Percentiles rank a stretch among this genome's conserved stretches.
Conservation (phyloP, 1,140 invertebrate genomes). For the Chymomyza costata region DNA sequence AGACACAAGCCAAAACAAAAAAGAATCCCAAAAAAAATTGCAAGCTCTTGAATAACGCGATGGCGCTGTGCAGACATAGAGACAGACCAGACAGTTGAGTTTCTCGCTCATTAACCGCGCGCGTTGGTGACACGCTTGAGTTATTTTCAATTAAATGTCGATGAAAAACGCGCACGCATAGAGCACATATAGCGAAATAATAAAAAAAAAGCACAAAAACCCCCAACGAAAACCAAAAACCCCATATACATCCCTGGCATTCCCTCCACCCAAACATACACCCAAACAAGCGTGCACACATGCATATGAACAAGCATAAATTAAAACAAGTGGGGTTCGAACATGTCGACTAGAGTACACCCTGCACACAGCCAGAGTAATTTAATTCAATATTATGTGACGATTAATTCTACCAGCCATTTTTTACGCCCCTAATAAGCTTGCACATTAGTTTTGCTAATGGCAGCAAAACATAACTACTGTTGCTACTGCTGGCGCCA, state of each 20-base stretch:
- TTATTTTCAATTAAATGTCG: slow-evolving; percentile 73
- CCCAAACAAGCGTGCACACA: slow-evolving; percentile 1
- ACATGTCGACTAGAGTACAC: no score
- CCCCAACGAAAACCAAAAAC: no score
- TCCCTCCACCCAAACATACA: slow-evolving; percentile 8
- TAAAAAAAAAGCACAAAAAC: slow-evolving; percentile 2
- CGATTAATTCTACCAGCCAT: no score
- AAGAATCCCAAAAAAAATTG: slow-evolving; percentile 3
- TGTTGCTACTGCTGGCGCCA: no score
- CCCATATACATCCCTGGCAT: no score
- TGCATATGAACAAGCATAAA: slow-evolving; percentile 51
- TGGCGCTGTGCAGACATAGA: no score
- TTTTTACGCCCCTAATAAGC: no score
- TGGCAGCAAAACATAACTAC: no score
- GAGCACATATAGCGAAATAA: no score
- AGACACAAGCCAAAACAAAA: slow-evolving; percentile 12
- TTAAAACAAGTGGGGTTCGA: slow-evolving; percentile 53
- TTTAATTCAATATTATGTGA: no score
- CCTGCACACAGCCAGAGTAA: no score
- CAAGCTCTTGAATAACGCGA: slow-evolving; percentile 21
- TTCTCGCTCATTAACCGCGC: slow-evolving; percentile 71
- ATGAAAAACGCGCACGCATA: slow-evolving; percentile 56
- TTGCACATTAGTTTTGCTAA: no score
- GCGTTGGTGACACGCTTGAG: slow-evolving; percentile 71
- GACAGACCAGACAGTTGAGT: slow-evolving; percentile 70